phyloP scores from a whole-genome alignment of 2,113 vertebrate species.

The Silurus asotus region DNA sequence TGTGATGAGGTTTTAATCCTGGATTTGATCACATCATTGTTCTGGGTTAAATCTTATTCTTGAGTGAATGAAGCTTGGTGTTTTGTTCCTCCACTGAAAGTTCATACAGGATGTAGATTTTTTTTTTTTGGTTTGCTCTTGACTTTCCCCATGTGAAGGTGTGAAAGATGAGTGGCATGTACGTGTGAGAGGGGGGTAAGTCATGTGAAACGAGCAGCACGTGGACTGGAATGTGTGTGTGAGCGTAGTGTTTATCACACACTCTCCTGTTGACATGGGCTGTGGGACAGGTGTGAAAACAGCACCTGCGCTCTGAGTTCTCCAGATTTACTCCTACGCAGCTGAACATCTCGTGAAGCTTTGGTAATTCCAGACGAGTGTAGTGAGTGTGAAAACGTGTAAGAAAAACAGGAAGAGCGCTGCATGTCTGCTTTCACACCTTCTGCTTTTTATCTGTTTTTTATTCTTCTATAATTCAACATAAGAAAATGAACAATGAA shows the following conservation, averaged over 20 bases:
- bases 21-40: not conserved
- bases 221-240: not conserved
- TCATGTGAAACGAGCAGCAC: not conserved
- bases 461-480: not conserved
- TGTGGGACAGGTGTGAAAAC: constrained; percentile 16
- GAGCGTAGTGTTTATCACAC: not conserved
- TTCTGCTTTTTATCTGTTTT: not conserved
- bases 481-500: not conserved
- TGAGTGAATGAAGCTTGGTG: not conserved
- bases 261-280: not conserved
- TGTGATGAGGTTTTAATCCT: not conserved
- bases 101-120: not conserved
- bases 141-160: not conserved
- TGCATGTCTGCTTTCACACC: not conserved
- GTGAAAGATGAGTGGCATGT: not conserved
- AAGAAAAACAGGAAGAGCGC: not conserved
- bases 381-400: not conserved
- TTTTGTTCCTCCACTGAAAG: too few relatives aligned
- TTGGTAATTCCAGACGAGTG: too few relatives aligned
- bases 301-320: not conserved
- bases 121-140: not conserved
- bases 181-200: too few relatives aligned
- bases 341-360: not conserved
- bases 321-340: not conserved
- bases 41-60: not conserved